Base-by-base conservation (phyloP, 2,113 vertebrate genomes). In the Pimephales promelas region DNA sequence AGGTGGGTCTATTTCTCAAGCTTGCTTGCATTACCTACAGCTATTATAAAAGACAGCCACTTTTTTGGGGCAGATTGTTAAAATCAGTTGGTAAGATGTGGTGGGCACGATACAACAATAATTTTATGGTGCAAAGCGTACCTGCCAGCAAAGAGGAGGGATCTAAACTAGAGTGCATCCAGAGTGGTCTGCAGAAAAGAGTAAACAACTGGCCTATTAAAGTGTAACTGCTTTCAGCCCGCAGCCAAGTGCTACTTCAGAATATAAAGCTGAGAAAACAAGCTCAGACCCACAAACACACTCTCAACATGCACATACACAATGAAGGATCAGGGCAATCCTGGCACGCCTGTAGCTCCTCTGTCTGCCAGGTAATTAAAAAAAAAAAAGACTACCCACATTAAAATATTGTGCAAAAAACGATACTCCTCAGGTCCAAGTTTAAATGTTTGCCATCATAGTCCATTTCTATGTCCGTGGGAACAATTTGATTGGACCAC, bases 151-250 rank as follows among this genome's bases (percentile, higher is more conserved):
- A 87, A 84, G 83, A 82, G 89, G 73, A 88, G 49, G 64, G 47
- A 81, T 71, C 10, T 22, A 13, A 68, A 64, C 18, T 54, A 56
- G 31, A 54, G 62, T 54, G 20, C 79, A 81, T 52, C 45, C 47
- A 87, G 90, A 89, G 88, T 89, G 87, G 88, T 86, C 81, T 83
- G 84, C 83, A 88, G 88, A 86, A 87, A 91, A 87, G 83, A 88
- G 91, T 91, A 92, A 92, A 93, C 91, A 93, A 87, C 88, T 89
- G 7, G 76, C 79, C 86, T 87, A 87, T 92, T 92, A 92, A 92
- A 92, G 86, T 89, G 85, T 91, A 90, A 89, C 84, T 89, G 91
- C 86, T 86, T 24, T 43, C 59, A 45, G 85, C 81, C 84, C 20
- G 62, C 62, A n/a, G 86, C 90, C 89, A 91, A 91, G 87, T 86